These are phyloP conservation scores for Drosophila crucigera DNA, from an alignment of 2,888 invertebrate genomes.

Conservation along the genomic window DNA sequence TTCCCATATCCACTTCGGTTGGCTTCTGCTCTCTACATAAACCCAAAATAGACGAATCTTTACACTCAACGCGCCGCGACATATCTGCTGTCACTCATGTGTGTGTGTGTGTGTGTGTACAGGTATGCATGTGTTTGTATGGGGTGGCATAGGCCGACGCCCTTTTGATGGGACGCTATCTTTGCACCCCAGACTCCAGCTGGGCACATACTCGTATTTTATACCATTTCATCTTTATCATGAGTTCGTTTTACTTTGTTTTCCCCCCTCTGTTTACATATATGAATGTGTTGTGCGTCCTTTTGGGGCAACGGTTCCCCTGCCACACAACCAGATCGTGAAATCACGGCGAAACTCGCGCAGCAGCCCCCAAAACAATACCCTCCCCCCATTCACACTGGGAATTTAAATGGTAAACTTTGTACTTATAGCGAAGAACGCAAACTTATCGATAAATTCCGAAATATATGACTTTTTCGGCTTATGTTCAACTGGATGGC, in stretches of 20 bases:
- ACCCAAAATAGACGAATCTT: slow-evolving; percentile 43
- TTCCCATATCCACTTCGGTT: background rate
- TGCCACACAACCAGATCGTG: slow-evolving; percentile 51
- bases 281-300: slow-evolving; percentile 31
- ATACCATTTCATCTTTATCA: slow-evolving; percentile 73
- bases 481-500: background rate
- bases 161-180: slow-evolving; percentile 29
- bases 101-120: slow-evolving; percentile 16
- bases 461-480: background rate
- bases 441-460: background rate
- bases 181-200: slow-evolving; percentile 22
- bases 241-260: slow-evolving; percentile 57
- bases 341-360: slow-evolving; percentile 68
- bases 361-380: slow-evolving; percentile 17
- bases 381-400: background rate
- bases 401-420: background rate
- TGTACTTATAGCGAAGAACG: background rate
- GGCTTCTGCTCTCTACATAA: slow-evolving; percentile 20
- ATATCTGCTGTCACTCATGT: slow-evolving; percentile 58
- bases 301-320: slow-evolving; percentile 46
- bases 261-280: background rate
- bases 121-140: background rate
- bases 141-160: slow-evolving; percentile 51
- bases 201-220: slow-evolving; percentile 50
- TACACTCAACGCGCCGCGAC: slow-evolving; percentile 57